Conservation (phyloP, 2,888 invertebrate genomes). For the Exephanes ischioxanthus region DNA sequence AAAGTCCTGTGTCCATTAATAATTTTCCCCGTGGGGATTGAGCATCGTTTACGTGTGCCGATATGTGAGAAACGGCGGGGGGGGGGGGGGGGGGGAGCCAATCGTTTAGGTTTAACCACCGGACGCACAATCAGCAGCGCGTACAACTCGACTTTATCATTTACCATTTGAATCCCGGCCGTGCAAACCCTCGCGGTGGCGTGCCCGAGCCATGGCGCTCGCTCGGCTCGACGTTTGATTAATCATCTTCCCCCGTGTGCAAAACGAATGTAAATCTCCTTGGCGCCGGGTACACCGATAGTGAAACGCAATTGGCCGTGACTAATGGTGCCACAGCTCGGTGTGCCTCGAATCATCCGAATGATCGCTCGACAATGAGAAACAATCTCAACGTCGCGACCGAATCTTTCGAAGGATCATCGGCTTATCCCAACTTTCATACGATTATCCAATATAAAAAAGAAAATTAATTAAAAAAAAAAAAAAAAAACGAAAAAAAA, state of each 20-base stretch:
- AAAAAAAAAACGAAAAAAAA: neutral
- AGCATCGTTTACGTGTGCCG: constrained; percentile 36
- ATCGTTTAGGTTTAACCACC: constrained; percentile 38
- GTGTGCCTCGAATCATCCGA: constrained; percentile 37
- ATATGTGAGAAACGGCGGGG: constrained; percentile 25
- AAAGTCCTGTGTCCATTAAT: constrained; percentile 19
- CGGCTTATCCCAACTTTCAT: neutral
- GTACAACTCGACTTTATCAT: constrained; percentile 63
- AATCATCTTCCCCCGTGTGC: constrained; percentile 62
- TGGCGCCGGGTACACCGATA: constrained; percentile 60
- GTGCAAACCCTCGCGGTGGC: constrained; percentile 53
- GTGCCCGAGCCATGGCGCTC: constrained; percentile 13
- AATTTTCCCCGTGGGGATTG: constrained; percentile 27
- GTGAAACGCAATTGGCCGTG: constrained; percentile 69
- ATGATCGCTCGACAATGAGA: constrained; percentile 27
- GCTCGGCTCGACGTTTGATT: constrained; percentile 56
- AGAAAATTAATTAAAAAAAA: neutral
- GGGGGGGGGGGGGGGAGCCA: constrained; percentile 25
- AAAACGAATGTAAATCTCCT: constrained; percentile 67
- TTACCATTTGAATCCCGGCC: constrained; percentile 49
- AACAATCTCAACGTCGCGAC: neutral
- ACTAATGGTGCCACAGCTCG: constrained; percentile 59
- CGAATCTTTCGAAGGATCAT: neutral
- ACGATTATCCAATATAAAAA: constrained; percentile 11
- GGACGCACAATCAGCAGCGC: constrained; percentile 50